These are phyloP conservation scores for Rhombomys opimus DNA, from an alignment of 2,113 vertebrate genomes.

Conservation along the genomic window DNA sequence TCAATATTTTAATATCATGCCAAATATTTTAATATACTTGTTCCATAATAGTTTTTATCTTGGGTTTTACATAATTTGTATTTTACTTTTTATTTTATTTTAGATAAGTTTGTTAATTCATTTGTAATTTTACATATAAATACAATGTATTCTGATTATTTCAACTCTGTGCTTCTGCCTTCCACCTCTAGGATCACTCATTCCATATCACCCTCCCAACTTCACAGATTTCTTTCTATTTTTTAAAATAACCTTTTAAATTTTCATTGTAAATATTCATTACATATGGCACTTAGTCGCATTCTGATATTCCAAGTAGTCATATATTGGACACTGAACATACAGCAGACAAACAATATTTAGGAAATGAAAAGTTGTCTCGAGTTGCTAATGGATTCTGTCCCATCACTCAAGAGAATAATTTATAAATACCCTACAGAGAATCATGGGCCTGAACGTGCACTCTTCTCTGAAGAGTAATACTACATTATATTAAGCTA, in stretches of 20 bases:
- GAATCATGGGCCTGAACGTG: not conserved
- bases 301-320: not conserved
- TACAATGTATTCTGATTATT: not conserved
- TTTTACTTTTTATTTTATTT: not conserved
- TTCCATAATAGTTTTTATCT: not conserved
- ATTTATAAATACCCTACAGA: not conserved
- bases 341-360: not conserved
- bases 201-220: too few species aligned
- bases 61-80: not conserved
- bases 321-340: not conserved
- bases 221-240: not conserved
- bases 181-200: not conserved
- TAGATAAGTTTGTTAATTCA: not conserved
- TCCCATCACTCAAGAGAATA: not conserved
- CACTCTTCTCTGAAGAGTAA: not conserved
- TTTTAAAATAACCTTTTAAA: not conserved
- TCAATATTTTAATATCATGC: not conserved
- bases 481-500: not conserved
- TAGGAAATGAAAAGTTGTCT: conserved; percentile 5
- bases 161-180: too few species aligned
- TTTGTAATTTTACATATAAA: not conserved
- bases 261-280: not conserved
- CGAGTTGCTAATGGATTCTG: conserved; percentile 5
- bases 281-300: too few species aligned
- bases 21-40: not conserved